Evolutionary conservation across 2,888 invertebrate genomes (phyloP).

Genomic region (Xestoiulus laeticollis): DNA sequence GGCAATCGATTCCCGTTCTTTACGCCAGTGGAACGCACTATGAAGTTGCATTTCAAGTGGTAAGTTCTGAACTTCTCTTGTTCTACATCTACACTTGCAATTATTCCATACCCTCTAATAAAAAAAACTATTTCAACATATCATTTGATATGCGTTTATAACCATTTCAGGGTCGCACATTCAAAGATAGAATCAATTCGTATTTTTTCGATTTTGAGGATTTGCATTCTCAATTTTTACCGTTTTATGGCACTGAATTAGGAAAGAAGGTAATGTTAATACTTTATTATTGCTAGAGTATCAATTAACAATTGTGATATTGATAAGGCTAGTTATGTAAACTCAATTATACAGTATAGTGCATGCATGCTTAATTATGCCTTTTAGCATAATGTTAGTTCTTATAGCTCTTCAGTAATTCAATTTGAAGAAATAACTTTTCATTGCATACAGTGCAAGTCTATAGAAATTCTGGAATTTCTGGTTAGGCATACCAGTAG

Average conservation of each 20-base stretch:
- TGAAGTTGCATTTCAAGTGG: constrained; percentile 18
- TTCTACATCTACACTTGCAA: background rate
- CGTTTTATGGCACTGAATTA: constrained; percentile 27
- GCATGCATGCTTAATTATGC: too few relatives aligned
- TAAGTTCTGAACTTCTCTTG: background rate
- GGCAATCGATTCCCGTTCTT: background rate
- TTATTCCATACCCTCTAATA: background rate
- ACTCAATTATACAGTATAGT: too few relatives aligned
- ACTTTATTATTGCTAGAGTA: background rate
- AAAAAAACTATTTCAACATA: background rate
- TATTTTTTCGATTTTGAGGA: constrained; percentile 72
- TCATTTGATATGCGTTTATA: background rate
- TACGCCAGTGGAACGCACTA: constrained; percentile 44
- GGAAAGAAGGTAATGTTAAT: constrained; percentile 43
- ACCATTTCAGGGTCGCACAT: constrained; percentile 76
- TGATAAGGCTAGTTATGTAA: too few relatives aligned
- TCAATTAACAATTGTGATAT: too few relatives aligned
- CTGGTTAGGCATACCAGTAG: too few relatives aligned
- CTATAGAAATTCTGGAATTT: too few relatives aligned
- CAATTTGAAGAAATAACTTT: too few relatives aligned
- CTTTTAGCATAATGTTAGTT: too few relatives aligned
- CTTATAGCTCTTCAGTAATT: too few relatives aligned
- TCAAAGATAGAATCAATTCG: constrained; percentile 76
- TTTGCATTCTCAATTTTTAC: constrained; percentile 69
- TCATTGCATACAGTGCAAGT: too few relatives aligned